Evolutionary conservation across 2,888 invertebrate species (phyloP), one percentile per base, ranked within the genome.

Genomic region (Dryocosmus kuriphilus): DNA sequence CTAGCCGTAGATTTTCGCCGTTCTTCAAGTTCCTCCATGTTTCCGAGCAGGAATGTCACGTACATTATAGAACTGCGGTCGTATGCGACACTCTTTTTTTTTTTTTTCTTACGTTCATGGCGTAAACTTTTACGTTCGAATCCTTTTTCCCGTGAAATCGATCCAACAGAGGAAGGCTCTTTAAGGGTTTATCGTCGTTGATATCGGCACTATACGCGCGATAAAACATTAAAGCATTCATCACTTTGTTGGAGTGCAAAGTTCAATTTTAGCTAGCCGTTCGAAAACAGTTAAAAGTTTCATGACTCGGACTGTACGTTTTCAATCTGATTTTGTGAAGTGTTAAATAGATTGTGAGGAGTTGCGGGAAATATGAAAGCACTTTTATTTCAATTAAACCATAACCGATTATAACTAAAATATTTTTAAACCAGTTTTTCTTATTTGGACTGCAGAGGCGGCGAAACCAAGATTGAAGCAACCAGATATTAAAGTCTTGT

Each of bases 41-140:
- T 74, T 27, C 32, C 32, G n/a, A n/a, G 74, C 76, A 76, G 75
- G 65, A 65, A 67, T 32, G 73, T 76, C 55, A 67, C 77, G 79
- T 73, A 63, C 60, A 74, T 32, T 73, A 38, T 41, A 38, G 57
- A 63, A 76, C 57, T 57, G 30, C 41, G 55, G 60, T 74, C 74
- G 60, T 41, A 41, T 67, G 51, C 24, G 24, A 57, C 24, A 24
- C 11, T 11, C 24, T 11, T 57, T 55, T 11, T 4, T 19, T 51
- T 51, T 57, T 24, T 57, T 57, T 57, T 55, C 41, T 51, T 8
- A 35, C 11, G 41, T 22, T 35, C 24, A 41, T 46, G 19, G 75
- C 24, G 61, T 73, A 65, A 61, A 77, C 71, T 77, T 73, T 77
- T 73, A 73, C 51, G 73, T 77, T 62, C 71, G 51, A 71, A 71